Conservation (phyloP, 2,113 vertebrate species). For the Reinhardtius hippoglossoides region DNA sequence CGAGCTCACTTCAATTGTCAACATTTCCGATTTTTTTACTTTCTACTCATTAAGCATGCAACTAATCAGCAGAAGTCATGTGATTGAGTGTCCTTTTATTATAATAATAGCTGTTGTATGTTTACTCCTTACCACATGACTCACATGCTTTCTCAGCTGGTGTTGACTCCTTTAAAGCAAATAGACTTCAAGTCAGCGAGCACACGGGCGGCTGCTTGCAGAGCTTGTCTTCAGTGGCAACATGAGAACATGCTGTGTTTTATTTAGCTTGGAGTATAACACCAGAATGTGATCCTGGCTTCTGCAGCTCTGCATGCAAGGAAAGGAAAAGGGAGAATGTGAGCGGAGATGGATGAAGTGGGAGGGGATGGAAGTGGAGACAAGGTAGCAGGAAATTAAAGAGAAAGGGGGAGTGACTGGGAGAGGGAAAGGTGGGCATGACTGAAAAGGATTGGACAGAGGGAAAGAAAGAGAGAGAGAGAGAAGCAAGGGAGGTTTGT, state of each 20-base stretch:
- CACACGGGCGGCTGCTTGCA: conserved; percentile 6
- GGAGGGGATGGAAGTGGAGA: conserved; percentile 30
- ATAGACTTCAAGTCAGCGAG: conserved; percentile 18
- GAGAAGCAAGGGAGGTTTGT: conserved; percentile 12
- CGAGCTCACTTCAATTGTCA: neutral
- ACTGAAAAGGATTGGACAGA: conserved; percentile 28
- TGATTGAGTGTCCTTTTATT: neutral
- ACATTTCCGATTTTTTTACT: neutral
- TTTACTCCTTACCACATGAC: neutral
- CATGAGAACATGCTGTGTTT: conserved; percentile 16
- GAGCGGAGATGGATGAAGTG: conserved; percentile 61
- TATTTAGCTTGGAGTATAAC: conserved; percentile 18
- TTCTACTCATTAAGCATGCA: neutral
- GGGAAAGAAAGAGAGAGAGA: neutral
- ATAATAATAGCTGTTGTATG: neutral
- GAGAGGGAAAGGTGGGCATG: conserved; percentile 16
- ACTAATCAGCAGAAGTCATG: neutral
- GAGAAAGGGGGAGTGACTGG: conserved; percentile 49
- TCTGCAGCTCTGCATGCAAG: neutral
- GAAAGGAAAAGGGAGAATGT: neutral
- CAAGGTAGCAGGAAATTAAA: conserved; percentile 49
- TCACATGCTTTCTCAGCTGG: neutral
- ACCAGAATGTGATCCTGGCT: neutral
- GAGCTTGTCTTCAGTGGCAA: neutral
- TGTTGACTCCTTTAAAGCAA: conserved; percentile 32